Evolutionary conservation across 2,113 vertebrate species (phyloP), one percentile per base, ranked within the genome.

Genomic region (Chaenogobius annularis): DNA sequence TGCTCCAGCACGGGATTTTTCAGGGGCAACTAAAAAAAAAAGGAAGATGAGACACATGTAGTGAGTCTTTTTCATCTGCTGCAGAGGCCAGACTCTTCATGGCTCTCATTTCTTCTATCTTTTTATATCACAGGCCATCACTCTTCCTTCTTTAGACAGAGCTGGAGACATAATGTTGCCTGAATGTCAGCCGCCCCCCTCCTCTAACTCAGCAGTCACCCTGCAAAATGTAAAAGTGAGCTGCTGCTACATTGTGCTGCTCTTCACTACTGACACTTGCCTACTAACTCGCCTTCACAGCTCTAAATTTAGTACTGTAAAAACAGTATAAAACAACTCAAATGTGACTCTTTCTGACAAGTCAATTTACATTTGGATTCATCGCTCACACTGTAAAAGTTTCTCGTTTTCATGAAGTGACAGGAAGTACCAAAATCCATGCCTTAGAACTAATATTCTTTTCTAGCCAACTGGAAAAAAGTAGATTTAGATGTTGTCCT

Each of bases 1-100:
- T 76, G 74, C 81, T 84, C 87, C 83, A 90, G 83, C 90, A 68
- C 74, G 85, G 87, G 84, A 84, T 81, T 88, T 91, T 92, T 92
- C 89, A 90, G 85, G 90, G 91, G 90, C 88, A 91, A 85, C 85
- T 91, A 93, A 81, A 82, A 85, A 88, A 85, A 81, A 85, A 82
- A 79, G 84, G 83, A 92, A 93, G 91, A 93, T 93, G 91, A 94
- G 93, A 92, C 89, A 91, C 88, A 90, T 92, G 85, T 86, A 83
- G 84, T 88, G 89, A 90, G 88, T 86, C 78, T 71, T 87, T 93
- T 94, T 93, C 90, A 93, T 93, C 89, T 92, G 40, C 74, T 85
- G 87, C 89, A 87, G 87, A 89, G 85, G 84, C 85, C 81, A 85
- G 86, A 88, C 82, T 85, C 73, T 83, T 89, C 84, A 82, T 81